phyloP scores from a whole-genome alignment of 1,140 invertebrate species.

The Ephestia elutella region DNA sequence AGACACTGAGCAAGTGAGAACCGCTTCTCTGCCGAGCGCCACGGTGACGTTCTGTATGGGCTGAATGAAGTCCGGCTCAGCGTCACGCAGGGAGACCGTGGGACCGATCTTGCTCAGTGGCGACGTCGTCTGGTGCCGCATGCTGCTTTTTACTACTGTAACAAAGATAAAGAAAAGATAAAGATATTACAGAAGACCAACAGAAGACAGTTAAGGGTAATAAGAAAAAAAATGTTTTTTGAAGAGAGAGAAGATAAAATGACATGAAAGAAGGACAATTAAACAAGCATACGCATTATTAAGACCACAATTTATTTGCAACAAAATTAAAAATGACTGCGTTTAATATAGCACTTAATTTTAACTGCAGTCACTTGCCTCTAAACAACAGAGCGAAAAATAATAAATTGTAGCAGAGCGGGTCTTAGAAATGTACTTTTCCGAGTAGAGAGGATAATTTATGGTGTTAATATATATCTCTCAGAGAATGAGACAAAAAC shows the following conservation, averaged over 20 bases:
- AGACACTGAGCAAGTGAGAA: conserved; percentile 85
- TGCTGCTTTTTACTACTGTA: conserved; percentile 54
- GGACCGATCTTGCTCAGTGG: conserved; percentile 52
- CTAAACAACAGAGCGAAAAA: not conserved
- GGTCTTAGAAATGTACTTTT: too few species aligned
- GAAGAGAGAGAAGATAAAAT: too few species aligned
- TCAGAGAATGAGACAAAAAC: not conserved
- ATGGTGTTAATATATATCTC: not conserved
- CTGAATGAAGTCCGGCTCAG: conserved; percentile 81
- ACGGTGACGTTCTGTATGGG: conserved; percentile 87
- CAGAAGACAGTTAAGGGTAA: too few species aligned
- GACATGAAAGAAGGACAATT: too few species aligned
- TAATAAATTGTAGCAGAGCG: not conserved
- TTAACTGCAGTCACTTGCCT: too few species aligned
- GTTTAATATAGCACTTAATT: too few species aligned
- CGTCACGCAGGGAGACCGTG: conserved; percentile 59
- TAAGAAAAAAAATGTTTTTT: too few species aligned
- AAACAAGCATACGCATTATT: too few species aligned
- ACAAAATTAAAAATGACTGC: not conserved
- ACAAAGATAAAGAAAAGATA: conserved; percentile 19
- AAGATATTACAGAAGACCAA: not conserved
- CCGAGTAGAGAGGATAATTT: not conserved
- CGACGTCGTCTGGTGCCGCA: conserved; percentile 54
- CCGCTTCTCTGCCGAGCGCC: conserved; percentile 84
- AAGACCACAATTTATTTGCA: not conserved